A percentile compares a stretch with the other conserved stretches of the same genome.
Conservation (phyloP, 2,888 invertebrate species). For the Helobdella robusta region DNA sequence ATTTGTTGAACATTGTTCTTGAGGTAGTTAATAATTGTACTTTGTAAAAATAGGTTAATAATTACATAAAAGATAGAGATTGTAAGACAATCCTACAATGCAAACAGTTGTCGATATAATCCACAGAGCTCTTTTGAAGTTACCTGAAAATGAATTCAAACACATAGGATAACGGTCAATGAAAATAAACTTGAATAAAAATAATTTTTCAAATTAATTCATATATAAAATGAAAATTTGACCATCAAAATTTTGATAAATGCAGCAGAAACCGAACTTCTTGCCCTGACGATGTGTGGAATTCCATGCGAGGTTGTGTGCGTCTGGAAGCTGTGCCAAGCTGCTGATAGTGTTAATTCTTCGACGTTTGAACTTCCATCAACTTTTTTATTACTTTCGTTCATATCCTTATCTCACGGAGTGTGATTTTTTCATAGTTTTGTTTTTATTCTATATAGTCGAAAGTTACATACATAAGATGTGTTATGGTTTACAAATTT, state of each 20-base stretch:
- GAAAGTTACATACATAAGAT: too few relatives aligned
- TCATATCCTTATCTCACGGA: too few relatives aligned
- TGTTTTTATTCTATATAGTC: too few relatives aligned
- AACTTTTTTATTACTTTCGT: too few relatives aligned
- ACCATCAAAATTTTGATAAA: neutral
- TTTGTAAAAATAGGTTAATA: neutral
- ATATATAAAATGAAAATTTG: neutral
- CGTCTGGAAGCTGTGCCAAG: conserved; percentile 3
- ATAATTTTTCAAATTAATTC: neutral
- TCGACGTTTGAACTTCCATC: too few relatives aligned
- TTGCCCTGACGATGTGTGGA: conserved; percentile 13
- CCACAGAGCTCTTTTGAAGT: conserved; percentile 16
- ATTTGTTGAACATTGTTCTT: too few relatives aligned
- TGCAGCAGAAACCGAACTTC: neutral
- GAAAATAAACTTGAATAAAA: neutral
- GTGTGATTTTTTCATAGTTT: too few relatives aligned
- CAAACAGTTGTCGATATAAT: neutral
- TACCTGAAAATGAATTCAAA: neutral
- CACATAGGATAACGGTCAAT: neutral
- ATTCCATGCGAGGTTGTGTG: conserved; percentile 11
- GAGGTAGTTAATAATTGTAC: neutral
- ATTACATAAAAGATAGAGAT: neutral
- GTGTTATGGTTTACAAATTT: too few relatives aligned
- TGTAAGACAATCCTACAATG: conserved; percentile 1
- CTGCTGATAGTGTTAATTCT: neutral